phyloP scores from a whole-genome alignment of 2,888 invertebrate species.

The Lycocerus yunnanus region DNA sequence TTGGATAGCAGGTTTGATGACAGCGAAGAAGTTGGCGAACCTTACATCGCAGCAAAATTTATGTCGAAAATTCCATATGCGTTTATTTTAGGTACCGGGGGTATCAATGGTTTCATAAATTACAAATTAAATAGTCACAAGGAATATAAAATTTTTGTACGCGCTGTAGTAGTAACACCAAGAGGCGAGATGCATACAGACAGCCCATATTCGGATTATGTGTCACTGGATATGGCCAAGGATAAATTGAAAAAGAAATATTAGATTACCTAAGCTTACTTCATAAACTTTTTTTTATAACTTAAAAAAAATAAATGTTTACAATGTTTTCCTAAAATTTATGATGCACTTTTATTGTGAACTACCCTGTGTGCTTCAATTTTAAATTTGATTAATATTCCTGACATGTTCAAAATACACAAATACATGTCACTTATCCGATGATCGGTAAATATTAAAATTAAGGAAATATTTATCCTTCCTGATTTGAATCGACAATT shows the following conservation, averaged over 20 bases:
- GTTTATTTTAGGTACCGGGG: conserved; percentile 90
- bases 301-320: not conserved
- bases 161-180: conserved; percentile 93
- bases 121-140: conserved; percentile 78
- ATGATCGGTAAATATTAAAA: not conserved
- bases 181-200: conserved; percentile 93
- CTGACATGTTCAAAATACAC: no score
- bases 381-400: no score
- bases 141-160: conserved; percentile 87
- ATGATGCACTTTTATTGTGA: no score
- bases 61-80: conserved; percentile 89
- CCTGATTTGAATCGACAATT: not conserved
- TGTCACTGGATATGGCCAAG: conserved; percentile 88
- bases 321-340: no score
- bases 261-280: not conserved
- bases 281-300: not conserved
- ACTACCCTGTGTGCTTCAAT: no score
- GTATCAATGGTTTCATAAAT: conserved; percentile 86
- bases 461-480: not conserved
- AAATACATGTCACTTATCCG: no score
- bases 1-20: conserved; percentile 71
- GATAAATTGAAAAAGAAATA: conserved; percentile 46
- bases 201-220: conserved; percentile 88
- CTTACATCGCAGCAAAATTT: conserved; percentile 95
- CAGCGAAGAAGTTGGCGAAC: conserved; percentile 74